phyloP scores from a whole-genome alignment of 92 coral and sea anemone genomes.

The Zoanthus sociatus region DNA sequence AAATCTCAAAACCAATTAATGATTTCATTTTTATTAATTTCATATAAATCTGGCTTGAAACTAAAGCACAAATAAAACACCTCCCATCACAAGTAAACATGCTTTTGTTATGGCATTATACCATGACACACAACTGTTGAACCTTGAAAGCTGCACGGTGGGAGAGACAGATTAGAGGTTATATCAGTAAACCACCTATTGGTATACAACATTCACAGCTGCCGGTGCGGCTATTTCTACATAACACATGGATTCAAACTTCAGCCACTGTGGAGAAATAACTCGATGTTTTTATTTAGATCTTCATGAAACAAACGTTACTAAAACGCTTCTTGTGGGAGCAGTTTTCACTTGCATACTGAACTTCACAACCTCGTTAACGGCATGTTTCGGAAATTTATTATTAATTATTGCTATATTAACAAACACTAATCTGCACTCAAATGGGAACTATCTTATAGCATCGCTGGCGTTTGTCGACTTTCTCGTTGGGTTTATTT shows the following conservation, averaged over 20 bases:
- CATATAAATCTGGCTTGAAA: too few relatives aligned
- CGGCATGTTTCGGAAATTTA: conserved; percentile 16
- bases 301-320: background rate
- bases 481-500: conserved; percentile 20
- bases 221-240: too few relatives aligned
- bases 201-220: too few relatives aligned
- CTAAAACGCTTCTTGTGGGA: background rate
- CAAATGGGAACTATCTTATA: conserved; percentile 33
- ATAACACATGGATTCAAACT: background rate
- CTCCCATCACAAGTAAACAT: too few relatives aligned
- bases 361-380: conserved; percentile 18
- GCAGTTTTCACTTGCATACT: conserved; percentile 16
- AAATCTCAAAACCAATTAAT: too few relatives aligned
- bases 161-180: too few relatives aligned
- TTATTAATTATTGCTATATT: conserved; percentile 1
- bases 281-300: conserved; percentile 12
- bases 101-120: too few relatives aligned
- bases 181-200: too few relatives aligned
- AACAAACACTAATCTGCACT: conserved; percentile 19
- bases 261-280: background rate
- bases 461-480: conserved; percentile 12
- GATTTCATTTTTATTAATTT: too few relatives aligned
- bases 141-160: too few relatives aligned
- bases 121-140: too few relatives aligned
- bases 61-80: too few relatives aligned